A percentile compares a stretch with the other conserved stretches of the same genome.
Conservation (phyloP, 2,797 vertebrate species). For the Sebastes vulpes region DNA sequence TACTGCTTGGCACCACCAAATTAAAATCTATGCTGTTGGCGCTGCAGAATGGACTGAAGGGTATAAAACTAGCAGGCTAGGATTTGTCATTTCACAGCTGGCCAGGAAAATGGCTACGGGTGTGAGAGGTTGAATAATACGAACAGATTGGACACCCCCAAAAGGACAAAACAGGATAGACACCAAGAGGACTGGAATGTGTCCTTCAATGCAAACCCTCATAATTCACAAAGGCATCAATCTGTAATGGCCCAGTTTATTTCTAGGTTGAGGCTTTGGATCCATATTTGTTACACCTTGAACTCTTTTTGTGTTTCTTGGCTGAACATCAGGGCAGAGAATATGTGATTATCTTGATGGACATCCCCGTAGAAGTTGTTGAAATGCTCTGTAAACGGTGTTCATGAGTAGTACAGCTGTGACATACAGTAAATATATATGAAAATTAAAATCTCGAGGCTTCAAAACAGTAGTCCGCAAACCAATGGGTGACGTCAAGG, state of each 20-base stretch:
- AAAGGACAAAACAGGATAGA: conserved; percentile 15
- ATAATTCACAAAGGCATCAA: conserved; percentile 25
- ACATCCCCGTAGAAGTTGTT: too few relatives aligned
- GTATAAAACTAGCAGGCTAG: conserved; percentile 14
- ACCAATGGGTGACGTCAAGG: too few relatives aligned
- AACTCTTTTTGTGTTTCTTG: background rate
- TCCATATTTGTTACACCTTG: background rate
- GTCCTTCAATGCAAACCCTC: conserved; percentile 14
- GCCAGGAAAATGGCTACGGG: conserved; percentile 12
- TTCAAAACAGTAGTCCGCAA: too few relatives aligned
- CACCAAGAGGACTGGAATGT: background rate
- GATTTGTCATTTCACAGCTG: conserved; percentile 53
- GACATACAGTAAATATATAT: background rate
- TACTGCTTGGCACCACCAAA: conserved; percentile 30
- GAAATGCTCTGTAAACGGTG: background rate
- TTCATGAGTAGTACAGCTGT: background rate
- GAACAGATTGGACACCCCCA: conserved; percentile 1
- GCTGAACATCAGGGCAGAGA: background rate
- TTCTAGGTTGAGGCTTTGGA: conserved; percentile 27
- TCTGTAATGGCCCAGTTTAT: conserved; percentile 29
- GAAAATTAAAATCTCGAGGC: too few relatives aligned
- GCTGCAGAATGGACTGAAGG: background rate
- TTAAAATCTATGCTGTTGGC: conserved; percentile 44
- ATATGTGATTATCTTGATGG: background rate
- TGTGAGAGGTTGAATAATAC: conserved; percentile 23